These are phyloP conservation scores for Psittacula derbiana DNA, from an alignment of 2,797 vertebrate genomes.

Conservation along the genomic window DNA sequence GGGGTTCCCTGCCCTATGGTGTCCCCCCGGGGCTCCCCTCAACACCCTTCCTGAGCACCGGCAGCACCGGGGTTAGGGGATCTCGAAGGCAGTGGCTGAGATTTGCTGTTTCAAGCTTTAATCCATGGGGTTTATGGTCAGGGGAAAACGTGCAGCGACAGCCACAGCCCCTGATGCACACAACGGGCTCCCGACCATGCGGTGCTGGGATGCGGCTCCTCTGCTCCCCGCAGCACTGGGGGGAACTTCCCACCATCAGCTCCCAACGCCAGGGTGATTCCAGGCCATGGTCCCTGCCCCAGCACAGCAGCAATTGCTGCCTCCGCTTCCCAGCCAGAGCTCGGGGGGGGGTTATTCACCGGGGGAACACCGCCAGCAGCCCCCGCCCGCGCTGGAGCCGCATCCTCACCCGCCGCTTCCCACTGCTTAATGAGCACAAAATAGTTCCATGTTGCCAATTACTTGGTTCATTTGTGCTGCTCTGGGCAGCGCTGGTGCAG, in stretches of 20 bases:
- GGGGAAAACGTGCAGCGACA: accelerated
- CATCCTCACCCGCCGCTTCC: background rate
- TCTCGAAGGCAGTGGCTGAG: background rate
- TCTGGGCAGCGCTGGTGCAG: background rate
- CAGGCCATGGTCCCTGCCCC: accelerated
- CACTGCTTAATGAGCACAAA: slow-evolving; percentile 63
- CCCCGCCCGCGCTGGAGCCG: background rate
- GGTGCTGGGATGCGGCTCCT: accelerated
- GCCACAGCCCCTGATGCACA: accelerated
- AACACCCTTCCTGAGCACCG: accelerated
- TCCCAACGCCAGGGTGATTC: background rate
- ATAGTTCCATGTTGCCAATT: slow-evolving; percentile 70
- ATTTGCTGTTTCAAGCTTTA: background rate
- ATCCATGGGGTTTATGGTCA: accelerated
- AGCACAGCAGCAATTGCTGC: accelerated
- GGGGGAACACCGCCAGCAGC: accelerated
- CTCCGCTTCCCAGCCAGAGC: background rate
- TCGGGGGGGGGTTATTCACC: background rate
- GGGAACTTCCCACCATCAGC: background rate
- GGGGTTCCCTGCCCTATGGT: background rate
- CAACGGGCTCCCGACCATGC: accelerated
- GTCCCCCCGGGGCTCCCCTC: accelerated
- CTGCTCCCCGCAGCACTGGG: accelerated
- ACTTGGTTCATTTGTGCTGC: slow-evolving; percentile 66
- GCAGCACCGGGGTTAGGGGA: accelerated